Base-by-base conservation (phyloP, 2,888 invertebrate species). In the Formica aserva region DNA sequence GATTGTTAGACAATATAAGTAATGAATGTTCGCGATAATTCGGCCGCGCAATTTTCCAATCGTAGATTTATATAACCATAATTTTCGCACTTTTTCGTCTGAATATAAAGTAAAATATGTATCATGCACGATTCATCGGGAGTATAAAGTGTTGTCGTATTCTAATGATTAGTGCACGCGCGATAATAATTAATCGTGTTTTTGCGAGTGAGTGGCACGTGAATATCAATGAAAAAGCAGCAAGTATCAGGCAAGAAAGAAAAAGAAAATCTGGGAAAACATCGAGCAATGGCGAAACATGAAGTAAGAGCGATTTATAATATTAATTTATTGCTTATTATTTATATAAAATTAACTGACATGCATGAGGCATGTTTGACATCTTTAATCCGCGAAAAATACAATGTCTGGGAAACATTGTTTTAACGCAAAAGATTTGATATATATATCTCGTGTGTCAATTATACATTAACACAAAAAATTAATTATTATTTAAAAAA, bases 401-500 rank as follows among this genome's bases (percentile, higher is more conserved):
- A 52, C 6, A n/a, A 41, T 41, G 13, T 45, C 4, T n/a, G 8
- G 2, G 6, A 48, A 52, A 52, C 3, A 8, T 52, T 0, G 2
- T n/a, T 52, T 52, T 52, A 8, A n/a, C 8, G 2, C 18, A 48
- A 48, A 15, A 48, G 0, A 45, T 45, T 48, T 18, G 48, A 48
- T 48, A 48, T 6, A 18, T 8, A 48, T 48, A 45, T 45, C 18
- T 45, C 45, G 18, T 15, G 15, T 5, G 5, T 3, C 18, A 52
- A 52, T 52, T 52, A 52, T 52, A n/a, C n/a, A 6, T 52, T 52
- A 8, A 52, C 3, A n/a, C 1, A 52, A n/a, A 52, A 52, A 52
- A n/a, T 45, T 32, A 26, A 63, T 32, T 63, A 75, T n/a, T 32
- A 75, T 45, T 45, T 75, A 45, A 32, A 41, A 75, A 5, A 52